phyloP scores from a whole-genome alignment of 1,140 invertebrate species.

The Papilio aristodemus region DNA sequence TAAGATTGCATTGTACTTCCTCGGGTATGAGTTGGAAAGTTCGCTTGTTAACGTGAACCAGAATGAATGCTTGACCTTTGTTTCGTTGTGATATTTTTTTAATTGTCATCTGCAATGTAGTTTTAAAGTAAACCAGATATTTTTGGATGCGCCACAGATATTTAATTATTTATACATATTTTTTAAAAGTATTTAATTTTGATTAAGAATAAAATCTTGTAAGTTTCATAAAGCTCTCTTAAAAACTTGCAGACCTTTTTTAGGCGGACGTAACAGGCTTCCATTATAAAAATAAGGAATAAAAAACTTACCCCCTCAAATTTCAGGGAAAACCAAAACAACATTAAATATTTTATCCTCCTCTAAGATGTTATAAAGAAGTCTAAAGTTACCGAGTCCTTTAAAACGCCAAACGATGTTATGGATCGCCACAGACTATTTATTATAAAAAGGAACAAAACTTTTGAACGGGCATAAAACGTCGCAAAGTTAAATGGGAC shows the following conservation, averaged over 20 bases:
- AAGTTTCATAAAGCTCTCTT: too few species aligned
- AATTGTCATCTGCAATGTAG: not conserved
- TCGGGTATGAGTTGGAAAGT: conserved; percentile 20
- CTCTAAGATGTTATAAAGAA: not conserved
- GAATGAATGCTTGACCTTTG: conserved; percentile 9
- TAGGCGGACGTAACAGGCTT: too few species aligned
- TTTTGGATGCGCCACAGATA: not conserved
- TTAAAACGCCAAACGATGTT: conserved; percentile 28
- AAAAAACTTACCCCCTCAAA: not conserved
- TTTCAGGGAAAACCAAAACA: not conserved
- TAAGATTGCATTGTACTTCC: conserved; percentile 26
- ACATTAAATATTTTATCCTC: not conserved
- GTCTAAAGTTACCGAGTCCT: not conserved
- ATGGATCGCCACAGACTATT: conserved; percentile 10
- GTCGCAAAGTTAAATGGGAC: conserved; percentile 7
- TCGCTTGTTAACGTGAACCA: conserved; percentile 1
- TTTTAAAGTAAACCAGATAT: not conserved
- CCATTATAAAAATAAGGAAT: not conserved
- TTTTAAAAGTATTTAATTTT: too few species aligned
- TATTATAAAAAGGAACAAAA: conserved; percentile 25
- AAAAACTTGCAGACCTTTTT: too few species aligned
- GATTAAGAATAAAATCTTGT: too few species aligned
- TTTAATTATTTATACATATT: not conserved
- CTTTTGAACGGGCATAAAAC: conserved; percentile 2
- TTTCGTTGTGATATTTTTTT: conserved; percentile 10